Evolutionary conservation across 2,888 invertebrate genomes (phyloP), one percentile per base, ranked within the genome.

Genomic region (Parnassius mnemosyne): DNA sequence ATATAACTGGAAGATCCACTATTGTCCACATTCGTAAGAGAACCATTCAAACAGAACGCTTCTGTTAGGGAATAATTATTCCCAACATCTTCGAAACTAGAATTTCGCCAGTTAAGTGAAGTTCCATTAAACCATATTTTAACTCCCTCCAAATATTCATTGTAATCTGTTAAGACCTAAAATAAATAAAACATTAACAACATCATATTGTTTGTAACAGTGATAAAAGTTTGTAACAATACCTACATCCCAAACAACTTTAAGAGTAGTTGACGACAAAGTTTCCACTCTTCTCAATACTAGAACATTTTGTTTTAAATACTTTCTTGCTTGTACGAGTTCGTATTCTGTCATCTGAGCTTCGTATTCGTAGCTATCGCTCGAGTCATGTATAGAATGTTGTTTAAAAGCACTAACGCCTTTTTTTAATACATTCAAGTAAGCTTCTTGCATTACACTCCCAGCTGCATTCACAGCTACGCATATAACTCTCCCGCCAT

Each of bases 181-280:
- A 84, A 83, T 53, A 47, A 63, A 56, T 9, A 51, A 42, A 12
- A 53, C 34, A 10, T 54, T 44, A 57, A 60, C 12, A 13, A 41
- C 12, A 42, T 46, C 41, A 34, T n/a, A 47, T 42, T 42, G 13
- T 16, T 5, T 13, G 13, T 25, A 53, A 53, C 25, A 47, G 10
- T 43, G 53, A 44, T 3, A 5, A 50, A 49, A 49, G n/a, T 53
- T 53, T 3, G 16, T 44, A 11, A 34, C 11, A 57, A 68, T 74
- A 93, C 94, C 92, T 82, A 96, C 95, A 92, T 95, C 95, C 97
- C 97, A 97, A 74, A 94, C 94, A 74, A 97, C 93, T 84, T 95
- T 94, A 50, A 97, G 93, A 58, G 95, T 94, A 53, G 95, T 96
- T 20, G 97, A 94, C 71, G 95, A 95, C 75, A 95, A 87, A 53